phyloP scores from a whole-genome alignment of 2,113 vertebrate genomes.

The Tachysurus vachellii region DNA sequence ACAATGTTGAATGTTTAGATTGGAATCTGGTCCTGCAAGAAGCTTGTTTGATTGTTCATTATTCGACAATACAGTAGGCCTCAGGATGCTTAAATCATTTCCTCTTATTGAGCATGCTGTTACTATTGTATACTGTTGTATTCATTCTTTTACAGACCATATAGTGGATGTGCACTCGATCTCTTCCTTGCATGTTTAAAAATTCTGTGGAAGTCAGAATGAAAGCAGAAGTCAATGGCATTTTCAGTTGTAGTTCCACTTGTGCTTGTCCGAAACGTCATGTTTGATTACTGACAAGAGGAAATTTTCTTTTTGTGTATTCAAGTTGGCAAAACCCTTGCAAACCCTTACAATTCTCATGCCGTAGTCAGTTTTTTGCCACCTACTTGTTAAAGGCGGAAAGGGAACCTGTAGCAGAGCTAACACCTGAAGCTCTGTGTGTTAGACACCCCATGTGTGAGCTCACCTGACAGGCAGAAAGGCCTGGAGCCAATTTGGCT shows the following conservation, averaged over 20 bases:
- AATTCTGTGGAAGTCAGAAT: not conserved
- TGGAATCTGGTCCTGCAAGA: not conserved
- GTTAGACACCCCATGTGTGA: not conserved
- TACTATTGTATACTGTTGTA: conserved; percentile 13
- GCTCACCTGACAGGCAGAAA: not conserved
- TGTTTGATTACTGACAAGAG: not conserved
- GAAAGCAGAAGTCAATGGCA: conserved; percentile 22
- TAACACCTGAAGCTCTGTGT: not conserved
- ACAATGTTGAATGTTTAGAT: not conserved
- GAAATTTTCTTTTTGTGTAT: not conserved
- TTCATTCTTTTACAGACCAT: not conserved
- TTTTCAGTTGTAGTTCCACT: conserved; percentile 39
- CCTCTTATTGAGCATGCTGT: conserved; percentile 22
- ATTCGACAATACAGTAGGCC: not conserved
- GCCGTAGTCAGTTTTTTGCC: not conserved
- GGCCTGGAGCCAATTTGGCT: not conserved
- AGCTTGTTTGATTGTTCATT: not conserved
- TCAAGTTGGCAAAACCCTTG: not conserved
- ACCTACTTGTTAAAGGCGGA: not conserved
- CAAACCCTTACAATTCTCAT: conserved; percentile 11
- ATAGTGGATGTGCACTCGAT: not conserved
- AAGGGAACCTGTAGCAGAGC: not conserved
- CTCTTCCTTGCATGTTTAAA: not conserved
- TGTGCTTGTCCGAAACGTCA: not conserved
- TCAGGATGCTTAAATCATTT: conserved; percentile 5